Evolutionary conservation across 2,113 vertebrate genomes (phyloP).

Genomic region (Arizona elegans): DNA sequence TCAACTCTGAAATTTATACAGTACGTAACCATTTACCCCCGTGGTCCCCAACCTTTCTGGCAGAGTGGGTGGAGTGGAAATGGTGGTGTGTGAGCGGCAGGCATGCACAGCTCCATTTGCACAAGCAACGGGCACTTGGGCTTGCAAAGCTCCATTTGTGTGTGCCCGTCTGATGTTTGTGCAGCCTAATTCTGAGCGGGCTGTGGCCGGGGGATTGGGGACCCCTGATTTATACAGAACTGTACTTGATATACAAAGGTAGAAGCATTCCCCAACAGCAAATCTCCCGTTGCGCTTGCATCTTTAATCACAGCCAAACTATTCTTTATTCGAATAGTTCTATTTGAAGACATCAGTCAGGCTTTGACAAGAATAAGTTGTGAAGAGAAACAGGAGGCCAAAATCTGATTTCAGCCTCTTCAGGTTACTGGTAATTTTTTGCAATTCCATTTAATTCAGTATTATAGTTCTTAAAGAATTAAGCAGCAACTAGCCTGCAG

Average conservation of each 20-base stretch:
- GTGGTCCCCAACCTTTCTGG: background rate
- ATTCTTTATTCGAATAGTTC: too few relatives aligned
- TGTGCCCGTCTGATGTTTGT: background rate
- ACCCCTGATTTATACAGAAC: background rate
- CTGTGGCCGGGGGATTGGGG: too few relatives aligned
- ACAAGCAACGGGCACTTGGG: too few relatives aligned
- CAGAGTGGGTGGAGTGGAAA: background rate
- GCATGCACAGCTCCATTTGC: background rate
- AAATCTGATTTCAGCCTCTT: background rate
- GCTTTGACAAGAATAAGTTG: background rate
- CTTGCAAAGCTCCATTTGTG: too few relatives aligned
- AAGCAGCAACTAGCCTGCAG: background rate
- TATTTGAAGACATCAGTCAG: background rate
- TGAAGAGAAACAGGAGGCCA: background rate
- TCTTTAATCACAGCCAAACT: background rate
- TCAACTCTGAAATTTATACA: background rate
- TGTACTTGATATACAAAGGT: background rate
- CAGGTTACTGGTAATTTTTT: background rate
- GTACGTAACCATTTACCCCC: background rate
- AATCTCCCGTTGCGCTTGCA: background rate
- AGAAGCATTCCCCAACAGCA: background rate
- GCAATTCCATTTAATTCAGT: background rate
- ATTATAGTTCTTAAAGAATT: background rate
- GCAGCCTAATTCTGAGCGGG: too few relatives aligned
- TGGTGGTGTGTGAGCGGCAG: too few relatives aligned